Evolutionary conservation across 2,797 vertebrate species (phyloP), one percentile per base, ranked within the genome.

Genomic region (Tapera naevia): DNA sequence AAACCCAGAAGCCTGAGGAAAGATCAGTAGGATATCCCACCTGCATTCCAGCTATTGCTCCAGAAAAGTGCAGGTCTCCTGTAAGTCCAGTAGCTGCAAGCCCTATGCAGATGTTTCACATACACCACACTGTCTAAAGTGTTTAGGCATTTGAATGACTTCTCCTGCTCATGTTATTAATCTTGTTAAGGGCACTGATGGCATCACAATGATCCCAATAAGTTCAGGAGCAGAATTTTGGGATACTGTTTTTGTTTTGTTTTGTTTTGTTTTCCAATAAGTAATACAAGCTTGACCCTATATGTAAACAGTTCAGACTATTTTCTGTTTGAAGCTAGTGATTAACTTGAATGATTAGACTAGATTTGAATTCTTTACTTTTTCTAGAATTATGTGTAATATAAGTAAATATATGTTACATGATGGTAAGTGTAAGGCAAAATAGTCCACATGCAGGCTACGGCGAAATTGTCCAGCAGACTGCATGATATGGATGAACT

Each of bases 41-140:
- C 91, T 94, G 85, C 85, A 89, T 95, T 93, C 89, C 93, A 93
- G 61, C 61, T 76, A 46, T 41, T 70, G 51, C 78, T 83, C 41
- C 45, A 80, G 57, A 89, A 62, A 32, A 85, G 71, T 33, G 72
- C 48, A 57, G 85, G 65, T 91, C 87, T 89, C 56, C 41, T 0
- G 0, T 45, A 87, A 53, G 91, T 95, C 93, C 91, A 71, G 93
- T 92, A 92, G 87, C 95, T 92, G 87, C 94, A 96, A 94, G 94
- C 60, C 85, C 82, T 39, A 32, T 93, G 82, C 95, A 94, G 93
- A 92, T 95, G 75, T 92, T 93, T 95, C 53, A 57, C 74, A 92
- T 87, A 71, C 65, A 78, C 69, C 25, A 9, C 0, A 0, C 71
- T 60, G 64, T 86, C 73, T 85, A 15, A 96, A 80, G 35, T 56